Percentiles rank a stretch among this genome's conserved stretches.
Evolutionary conservation across 1,140 invertebrate genomes (phyloP).

Genomic region (Lepidurus couesii): DNA sequence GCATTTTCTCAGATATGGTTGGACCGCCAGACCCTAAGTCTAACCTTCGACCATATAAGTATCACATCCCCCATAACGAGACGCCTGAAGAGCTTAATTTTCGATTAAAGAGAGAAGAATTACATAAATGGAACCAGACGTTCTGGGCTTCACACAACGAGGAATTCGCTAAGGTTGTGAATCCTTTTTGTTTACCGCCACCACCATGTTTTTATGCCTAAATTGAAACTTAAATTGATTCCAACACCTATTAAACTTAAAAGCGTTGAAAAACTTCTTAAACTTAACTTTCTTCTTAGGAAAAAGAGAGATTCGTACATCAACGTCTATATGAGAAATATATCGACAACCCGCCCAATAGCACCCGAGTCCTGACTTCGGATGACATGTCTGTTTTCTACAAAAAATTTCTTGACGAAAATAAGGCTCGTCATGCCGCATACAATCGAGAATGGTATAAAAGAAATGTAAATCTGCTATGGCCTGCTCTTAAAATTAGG

Average conservation of each 20-base stretch:
- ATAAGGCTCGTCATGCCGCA: not conserved
- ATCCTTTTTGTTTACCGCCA: not conserved
- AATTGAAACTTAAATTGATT: not conserved
- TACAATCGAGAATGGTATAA: constrained; percentile 26
- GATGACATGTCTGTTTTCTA: constrained; percentile 31
- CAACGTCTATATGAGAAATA: constrained; percentile 11
- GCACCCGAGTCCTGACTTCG: not conserved
- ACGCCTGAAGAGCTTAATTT: not conserved
- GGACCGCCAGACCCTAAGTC: constrained; percentile 24
- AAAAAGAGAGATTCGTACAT: constrained; percentile 22
- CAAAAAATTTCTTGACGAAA: constrained; percentile 29
- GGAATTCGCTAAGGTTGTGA: constrained; percentile 3
- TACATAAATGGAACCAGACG: constrained; percentile 28
- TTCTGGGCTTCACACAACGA: constrained; percentile 26
- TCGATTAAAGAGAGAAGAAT: constrained; percentile 19
- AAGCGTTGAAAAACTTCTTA: not conserved
- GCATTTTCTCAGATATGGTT: constrained; percentile 15
- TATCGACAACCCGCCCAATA: not conserved
- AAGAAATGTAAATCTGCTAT: constrained; percentile 15
- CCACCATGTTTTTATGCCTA: not conserved
- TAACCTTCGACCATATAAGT: constrained; percentile 23
- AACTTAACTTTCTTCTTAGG: not conserved
- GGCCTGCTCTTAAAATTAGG: not conserved
- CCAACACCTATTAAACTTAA: not conserved
- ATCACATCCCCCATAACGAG: constrained; percentile 2